Evolutionary conservation across 2,888 invertebrate species (phyloP), one percentile per base, ranked within the genome.

Genomic region (Branchinecta sandiegonensis): DNA sequence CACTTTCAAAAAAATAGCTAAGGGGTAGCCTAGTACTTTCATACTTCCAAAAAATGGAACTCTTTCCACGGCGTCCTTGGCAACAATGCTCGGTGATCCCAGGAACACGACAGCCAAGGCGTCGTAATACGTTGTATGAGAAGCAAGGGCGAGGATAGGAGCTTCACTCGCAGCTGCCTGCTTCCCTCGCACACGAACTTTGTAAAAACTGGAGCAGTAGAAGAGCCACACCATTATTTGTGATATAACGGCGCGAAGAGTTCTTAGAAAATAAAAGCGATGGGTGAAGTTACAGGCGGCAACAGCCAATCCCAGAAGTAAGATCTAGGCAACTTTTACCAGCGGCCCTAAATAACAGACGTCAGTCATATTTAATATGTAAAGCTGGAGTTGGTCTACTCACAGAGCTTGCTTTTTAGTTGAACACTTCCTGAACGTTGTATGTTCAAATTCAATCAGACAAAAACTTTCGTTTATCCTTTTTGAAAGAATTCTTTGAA

Each of bases 91-190:
- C 46, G 91, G 90, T 67, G 89, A 89, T n/a, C 87, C 87, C 73
- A 90, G 83, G 76, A 85, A 84, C 70, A 90, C 86, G 75, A 91
- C 88, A 74, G 89, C 84, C 72, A 94, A 83, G 70, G 90, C 87
- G 79, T 95, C 95, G 80, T 90, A 87, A 84, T 88, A 93, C 70
- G 89, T 86, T 56, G 94, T 93, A 78, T 95, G 95, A 5, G 94
- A 94, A 7, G 92, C 94, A 71, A 90, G 83, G 69, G 87, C 87
- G 72, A 94, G 80, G 78, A 94, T 85, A 2, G 93, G 90, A 7
- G 94, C 94, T 72, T 89, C 88, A 70, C 81, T 78, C 66, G 88
- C 81, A 71, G 83, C 81, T 70, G 87, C 90, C 73, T 87, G 87
- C 72, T 82, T 81, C 67, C 94, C 94, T 77, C 85, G 85, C 74